Conservation (phyloP, 2,888 invertebrate genomes). For the Gibbula magus region DNA sequence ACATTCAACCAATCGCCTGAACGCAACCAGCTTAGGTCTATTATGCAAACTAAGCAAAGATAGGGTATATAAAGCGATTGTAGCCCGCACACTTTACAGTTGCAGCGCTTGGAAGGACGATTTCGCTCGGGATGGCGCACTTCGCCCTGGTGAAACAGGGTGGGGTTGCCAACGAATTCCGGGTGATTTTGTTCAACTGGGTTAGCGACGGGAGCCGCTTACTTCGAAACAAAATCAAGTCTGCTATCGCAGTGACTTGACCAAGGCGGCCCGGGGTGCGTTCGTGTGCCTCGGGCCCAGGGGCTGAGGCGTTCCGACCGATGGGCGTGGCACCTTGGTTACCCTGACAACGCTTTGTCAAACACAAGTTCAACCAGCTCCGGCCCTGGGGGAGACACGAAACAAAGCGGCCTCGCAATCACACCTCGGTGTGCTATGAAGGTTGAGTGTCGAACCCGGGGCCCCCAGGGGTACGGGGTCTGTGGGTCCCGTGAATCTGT, state of each 20-base stretch:
- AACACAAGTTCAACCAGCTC: background rate
- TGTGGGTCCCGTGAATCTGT: background rate
- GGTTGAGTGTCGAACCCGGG: background rate
- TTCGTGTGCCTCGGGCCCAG: conserved; percentile 20
- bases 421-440: conserved; percentile 9
- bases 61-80: background rate
- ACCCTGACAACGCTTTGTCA: background rate
- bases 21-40: background rate
- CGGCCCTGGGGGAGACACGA: background rate
- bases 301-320: background rate
- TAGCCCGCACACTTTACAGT: background rate
- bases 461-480: conserved; percentile 8
- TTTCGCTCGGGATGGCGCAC: background rate
- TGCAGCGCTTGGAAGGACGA: background rate
- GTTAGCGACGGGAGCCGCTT: background rate
- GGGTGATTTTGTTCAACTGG: background rate
- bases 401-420: conserved; percentile 19
- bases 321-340: background rate
- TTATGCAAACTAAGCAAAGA: background rate
- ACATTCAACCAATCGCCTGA: background rate
- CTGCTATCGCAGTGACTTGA: background rate
- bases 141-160: background rate
- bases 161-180: background rate
- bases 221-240: background rate
- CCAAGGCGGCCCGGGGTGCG: conserved; percentile 7